Percentiles rank a stretch among this genome's conserved stretches.
These are phyloP conservation scores for Apostichopus leukothele DNA, from an alignment of 53 echinoderm and acorn worm genomes.

Conservation along the genomic window DNA sequence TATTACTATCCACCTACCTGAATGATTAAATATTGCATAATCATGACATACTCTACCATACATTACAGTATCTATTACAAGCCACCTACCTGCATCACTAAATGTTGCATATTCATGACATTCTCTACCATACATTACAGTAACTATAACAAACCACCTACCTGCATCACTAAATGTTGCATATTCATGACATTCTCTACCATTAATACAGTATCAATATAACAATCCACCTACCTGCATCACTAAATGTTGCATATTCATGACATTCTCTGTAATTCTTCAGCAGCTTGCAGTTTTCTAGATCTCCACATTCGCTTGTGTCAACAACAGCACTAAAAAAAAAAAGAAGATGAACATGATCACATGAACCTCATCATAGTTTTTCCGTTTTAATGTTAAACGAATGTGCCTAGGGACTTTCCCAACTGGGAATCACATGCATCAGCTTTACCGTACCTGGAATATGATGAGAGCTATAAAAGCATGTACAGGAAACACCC, in stretches of 20 bases:
- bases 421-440: not conserved
- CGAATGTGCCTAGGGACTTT: not conserved
- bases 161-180: slow-evolving; percentile 84
- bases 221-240: slow-evolving; percentile 60
- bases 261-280: slow-evolving; percentile 85
- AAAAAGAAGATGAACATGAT: not conserved
- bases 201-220: not conserved
- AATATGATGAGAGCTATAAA: no score
- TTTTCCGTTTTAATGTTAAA: not conserved
- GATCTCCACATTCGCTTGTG: slow-evolving; percentile 77
- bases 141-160: not conserved
- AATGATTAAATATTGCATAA: no score
- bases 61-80: not conserved
- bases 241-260: slow-evolving; percentile 82
- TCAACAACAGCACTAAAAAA: slow-evolving; percentile 81
- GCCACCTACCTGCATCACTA: slow-evolving; percentile 71
- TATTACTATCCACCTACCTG: slow-evolving; percentile 48
- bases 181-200: slow-evolving; percentile 67
- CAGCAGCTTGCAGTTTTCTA: slow-evolving; percentile 76
- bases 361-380: no score
- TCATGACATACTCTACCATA: not conserved
- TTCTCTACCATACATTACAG: slow-evolving; percentile 49
- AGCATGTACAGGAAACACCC: no score
- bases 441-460: no score
- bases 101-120: slow-evolving; percentile 83